Conservation (phyloP, 2,888 invertebrate genomes). For the Pterostichus niger region DNA sequence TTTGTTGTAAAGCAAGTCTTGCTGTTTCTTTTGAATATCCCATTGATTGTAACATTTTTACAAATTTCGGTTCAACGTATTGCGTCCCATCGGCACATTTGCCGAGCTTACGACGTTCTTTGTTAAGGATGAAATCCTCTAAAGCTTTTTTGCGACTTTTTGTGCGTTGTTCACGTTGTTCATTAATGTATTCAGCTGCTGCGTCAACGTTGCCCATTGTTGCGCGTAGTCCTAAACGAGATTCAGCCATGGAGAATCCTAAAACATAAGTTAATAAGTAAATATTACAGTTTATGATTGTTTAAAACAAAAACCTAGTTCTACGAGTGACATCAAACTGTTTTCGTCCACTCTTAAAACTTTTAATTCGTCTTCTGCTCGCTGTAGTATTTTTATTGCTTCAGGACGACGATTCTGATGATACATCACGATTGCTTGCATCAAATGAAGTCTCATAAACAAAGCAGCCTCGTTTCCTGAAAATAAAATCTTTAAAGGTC, state of each 20-base stretch:
- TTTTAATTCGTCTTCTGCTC: slow-evolving; percentile 83
- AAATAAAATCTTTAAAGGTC: slow-evolving; percentile 51
- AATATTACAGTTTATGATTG: neutral
- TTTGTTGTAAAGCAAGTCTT: slow-evolving; percentile 81
- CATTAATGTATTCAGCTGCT: slow-evolving; percentile 84
- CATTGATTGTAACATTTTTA: slow-evolving; percentile 82
- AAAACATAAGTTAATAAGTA: slow-evolving; percentile 18
- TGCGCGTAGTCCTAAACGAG: slow-evolving; percentile 85
- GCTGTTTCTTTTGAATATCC: slow-evolving; percentile 83
- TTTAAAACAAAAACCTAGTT: slow-evolving; percentile 78
- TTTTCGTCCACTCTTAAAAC: slow-evolving; percentile 82
- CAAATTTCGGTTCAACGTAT: slow-evolving; percentile 78
- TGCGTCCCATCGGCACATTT: slow-evolving; percentile 81
- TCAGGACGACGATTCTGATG: slow-evolving; percentile 86
- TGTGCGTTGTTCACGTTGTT: slow-evolving; percentile 78
- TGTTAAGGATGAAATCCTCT: slow-evolving; percentile 78
- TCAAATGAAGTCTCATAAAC: slow-evolving; percentile 87
- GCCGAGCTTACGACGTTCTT: slow-evolving; percentile 80
- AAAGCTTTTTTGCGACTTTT: slow-evolving; percentile 78
- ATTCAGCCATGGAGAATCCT: slow-evolving; percentile 84
- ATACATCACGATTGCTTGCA: slow-evolving; percentile 89
- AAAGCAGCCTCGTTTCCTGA: slow-evolving; percentile 86
- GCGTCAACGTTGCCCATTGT: slow-evolving; percentile 80
- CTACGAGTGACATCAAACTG: slow-evolving; percentile 78
- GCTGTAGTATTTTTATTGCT: slow-evolving; percentile 81